A percentile compares a stretch with the other conserved stretches of the same genome.
Evolutionary conservation across 2,888 invertebrate genomes (phyloP).

Genomic region (Uloborus plumipes): DNA sequence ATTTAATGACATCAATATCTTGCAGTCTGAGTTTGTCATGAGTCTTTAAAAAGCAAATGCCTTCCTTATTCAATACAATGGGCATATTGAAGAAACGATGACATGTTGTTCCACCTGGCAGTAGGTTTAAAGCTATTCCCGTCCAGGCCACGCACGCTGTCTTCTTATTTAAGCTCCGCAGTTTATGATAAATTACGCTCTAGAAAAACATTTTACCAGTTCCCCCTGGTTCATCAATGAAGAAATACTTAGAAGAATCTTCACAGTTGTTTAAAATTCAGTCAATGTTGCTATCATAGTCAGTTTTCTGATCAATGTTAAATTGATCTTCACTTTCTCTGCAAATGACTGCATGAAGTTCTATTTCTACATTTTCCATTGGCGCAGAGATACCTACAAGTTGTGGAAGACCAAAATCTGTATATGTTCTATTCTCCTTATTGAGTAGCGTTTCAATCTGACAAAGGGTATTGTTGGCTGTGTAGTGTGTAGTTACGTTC

Average conservation of each 20-base stretch:
- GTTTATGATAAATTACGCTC: background rate
- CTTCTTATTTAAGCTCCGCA: background rate
- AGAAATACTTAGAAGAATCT: background rate
- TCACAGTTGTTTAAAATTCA: background rate
- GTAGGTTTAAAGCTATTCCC: slow-evolving; percentile 18
- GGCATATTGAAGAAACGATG: slow-evolving; percentile 29
- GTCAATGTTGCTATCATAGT: background rate
- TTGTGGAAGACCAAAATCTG: background rate
- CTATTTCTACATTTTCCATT: background rate
- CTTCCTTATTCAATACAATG: slow-evolving; percentile 16
- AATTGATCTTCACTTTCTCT: background rate
- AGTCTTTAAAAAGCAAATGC: slow-evolving; percentile 2
- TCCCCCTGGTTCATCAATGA: slow-evolving; percentile 5
- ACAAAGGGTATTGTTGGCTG: background rate
- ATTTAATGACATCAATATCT: slow-evolving; percentile 12
- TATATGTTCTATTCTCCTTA: background rate
- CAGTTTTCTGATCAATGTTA: background rate
- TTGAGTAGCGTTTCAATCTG: background rate
- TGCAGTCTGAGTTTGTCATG: background rate
- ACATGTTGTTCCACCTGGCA: slow-evolving; percentile 16
- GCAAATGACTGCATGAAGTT: background rate
- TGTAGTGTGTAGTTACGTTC: background rate
- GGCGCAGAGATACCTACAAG: background rate
- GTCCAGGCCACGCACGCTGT: background rate
- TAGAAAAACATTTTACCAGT: background rate